Evolutionary conservation across 2,797 vertebrate species (phyloP).

Genomic region (Orientallactaga sibirica): DNA sequence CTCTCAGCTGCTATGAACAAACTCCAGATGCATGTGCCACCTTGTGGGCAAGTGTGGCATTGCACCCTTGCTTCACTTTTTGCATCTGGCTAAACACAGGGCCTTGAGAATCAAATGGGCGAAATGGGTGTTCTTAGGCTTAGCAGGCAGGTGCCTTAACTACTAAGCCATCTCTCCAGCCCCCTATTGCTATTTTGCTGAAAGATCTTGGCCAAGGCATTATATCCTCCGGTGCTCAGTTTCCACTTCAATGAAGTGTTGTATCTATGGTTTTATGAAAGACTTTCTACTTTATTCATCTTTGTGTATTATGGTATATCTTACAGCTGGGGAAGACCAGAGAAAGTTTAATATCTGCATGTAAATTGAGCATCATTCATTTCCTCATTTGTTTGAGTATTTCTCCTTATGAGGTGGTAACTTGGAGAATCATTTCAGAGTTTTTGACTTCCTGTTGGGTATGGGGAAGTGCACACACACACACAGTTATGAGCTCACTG

Average conservation of each 20-base stretch:
- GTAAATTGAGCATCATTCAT: not conserved
- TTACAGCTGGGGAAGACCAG: not conserved
- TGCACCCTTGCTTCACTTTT: too few relatives aligned
- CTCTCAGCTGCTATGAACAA: too few relatives aligned
- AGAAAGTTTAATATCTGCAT: not conserved
- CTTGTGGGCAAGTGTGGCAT: too few relatives aligned
- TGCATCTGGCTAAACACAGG: too few relatives aligned
- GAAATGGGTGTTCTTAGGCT: too few relatives aligned
- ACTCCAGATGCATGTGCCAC: too few relatives aligned
- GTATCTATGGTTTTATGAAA: not conserved
- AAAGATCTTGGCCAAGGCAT: not conserved
- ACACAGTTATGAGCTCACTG: not conserved
- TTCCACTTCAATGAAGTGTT: not conserved
- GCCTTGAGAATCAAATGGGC: too few relatives aligned
- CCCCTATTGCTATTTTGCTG: not conserved
- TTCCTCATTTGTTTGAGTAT: not conserved
- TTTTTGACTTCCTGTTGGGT: not conserved
- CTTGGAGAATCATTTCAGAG: not conserved
- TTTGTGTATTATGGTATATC: not conserved
- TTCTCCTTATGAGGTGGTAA: not conserved
- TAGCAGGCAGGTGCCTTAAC: too few relatives aligned
- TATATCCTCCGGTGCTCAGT: not conserved
- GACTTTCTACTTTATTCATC: not conserved
- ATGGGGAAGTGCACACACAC: not conserved
- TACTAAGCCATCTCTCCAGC: too few relatives aligned